phyloP scores from a whole-genome alignment of 2,113 vertebrate species.

The Glaucidium brasilianum region DNA sequence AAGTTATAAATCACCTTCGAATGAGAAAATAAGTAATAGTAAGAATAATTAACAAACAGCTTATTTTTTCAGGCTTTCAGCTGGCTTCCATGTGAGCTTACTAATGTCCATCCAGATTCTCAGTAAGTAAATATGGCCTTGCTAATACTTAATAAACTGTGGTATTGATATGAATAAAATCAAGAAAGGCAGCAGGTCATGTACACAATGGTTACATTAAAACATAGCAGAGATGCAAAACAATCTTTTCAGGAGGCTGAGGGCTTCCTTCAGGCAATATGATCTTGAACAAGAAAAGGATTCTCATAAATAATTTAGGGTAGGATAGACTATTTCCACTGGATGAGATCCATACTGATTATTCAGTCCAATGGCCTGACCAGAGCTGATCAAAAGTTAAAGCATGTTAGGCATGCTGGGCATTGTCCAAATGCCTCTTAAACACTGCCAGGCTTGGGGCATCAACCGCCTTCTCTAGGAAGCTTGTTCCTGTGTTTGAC shows the following conservation, averaged over 20 bases:
- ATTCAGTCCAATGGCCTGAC: not conserved
- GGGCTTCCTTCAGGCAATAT: not conserved
- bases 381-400: not conserved
- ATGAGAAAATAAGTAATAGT: not conserved
- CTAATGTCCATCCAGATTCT: not conserved
- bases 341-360: not conserved
- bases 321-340: not conserved
- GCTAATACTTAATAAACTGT: not conserved
- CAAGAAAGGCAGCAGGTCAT: not conserved
- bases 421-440: not conserved
- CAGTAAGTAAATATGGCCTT: not conserved
- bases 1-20: not conserved
- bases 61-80: not conserved
- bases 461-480: not conserved
- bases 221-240: not conserved
- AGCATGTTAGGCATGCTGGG: not conserved
- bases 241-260: not conserved
- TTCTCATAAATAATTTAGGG: not conserved
- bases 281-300: not conserved
- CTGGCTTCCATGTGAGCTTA: not conserved
- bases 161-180: not conserved
- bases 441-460: not conserved
- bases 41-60: not conserved
- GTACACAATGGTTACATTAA: not conserved
- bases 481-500: not conserved